Evolutionary conservation across 2,888 invertebrate genomes (phyloP), one percentile per base, ranked within the genome.

Genomic region (Cheilosia scutellata): DNA sequence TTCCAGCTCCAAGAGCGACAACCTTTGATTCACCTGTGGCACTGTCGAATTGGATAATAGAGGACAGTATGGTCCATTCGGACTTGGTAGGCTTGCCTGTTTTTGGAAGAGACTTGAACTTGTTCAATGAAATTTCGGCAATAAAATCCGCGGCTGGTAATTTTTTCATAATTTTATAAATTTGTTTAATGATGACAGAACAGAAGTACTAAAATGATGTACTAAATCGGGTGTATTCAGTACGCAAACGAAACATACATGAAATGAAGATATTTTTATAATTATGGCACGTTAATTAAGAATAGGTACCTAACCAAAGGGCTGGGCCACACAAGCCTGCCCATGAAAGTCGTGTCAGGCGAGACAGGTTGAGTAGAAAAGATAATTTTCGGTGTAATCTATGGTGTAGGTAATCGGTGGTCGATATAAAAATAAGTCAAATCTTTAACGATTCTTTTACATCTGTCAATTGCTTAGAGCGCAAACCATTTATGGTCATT

Each of bases 31-130:
- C 88, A 5, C 89, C 88, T 11, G 65, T 76, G 51, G 87, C 90
- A 63, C 87, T 88, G 66, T 95, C 91, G 88, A 93, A 92, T 90
- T 94, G 91, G 13, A 97, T 93, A 53, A 98, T 93, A 87, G 95
- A 95, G 0, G 97, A 95, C 37, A 98, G 90, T 25, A 97, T 94
- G 2, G 98, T 97, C 98, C 98, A 98, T 92, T 98, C 96, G 1
- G 88, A 93, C 37, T 90, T 90, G 25, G 93, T 93, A 0, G 97
- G 97, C 93, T 97, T 98, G 0, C 97, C 97, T 65, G 95, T 95
- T 93, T 96, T 97, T 0, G 96, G 95, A 49, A 97, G 91, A 11
- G 91, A 92, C 25, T 93, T 90, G 89, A 95, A 96, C 87, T 94
- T 93, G 65, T 94, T 90, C 42, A 95, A 93, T 89, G 95, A 96